Base-by-base conservation (phyloP, 2,888 invertebrate genomes). In the Nymphalis polychloros region DNA sequence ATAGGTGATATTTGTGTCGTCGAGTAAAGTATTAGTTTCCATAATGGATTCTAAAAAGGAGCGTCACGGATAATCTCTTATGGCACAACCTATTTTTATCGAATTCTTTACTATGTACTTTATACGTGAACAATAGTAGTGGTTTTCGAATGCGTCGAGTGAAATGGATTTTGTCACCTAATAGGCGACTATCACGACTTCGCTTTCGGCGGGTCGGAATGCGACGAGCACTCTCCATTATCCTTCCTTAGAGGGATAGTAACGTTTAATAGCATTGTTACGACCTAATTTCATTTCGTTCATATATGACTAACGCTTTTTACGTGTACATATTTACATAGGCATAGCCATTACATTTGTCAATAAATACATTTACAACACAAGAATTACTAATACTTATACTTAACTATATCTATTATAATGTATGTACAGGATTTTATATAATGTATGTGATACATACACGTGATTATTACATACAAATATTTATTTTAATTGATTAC, bases 141-240 rank as follows among this genome's bases (percentile, higher is more conserved):
- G 62, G 64, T 63, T 69, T 63, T 71, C n/a, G 62, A 61, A n/a
- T 59, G 63, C 17, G n/a, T 53, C 13, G 52, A 64, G 35, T 17
- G 49, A 63, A 72, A 69, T 67, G 41, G 20, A 60, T 75, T 69
- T 69, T 72, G 72, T 71, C 69, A 67, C 75, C 79, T 76, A 73
- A 76, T 73, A 71, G 78, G 66, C 74, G 65, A 62, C 73, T 75
- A 76, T 77, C 75, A 72, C 69, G 73, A 72, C 70, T 68, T 70
- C 57, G 70, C 71, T 76, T 74, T 75, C 73, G 78, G 76, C 65
- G 69, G 63, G 73, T 67, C 71, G 80, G 82, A 82, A 84, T 83
- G 81, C 75, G 65, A 73, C 73, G 71, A 79, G 73, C 78, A 84
- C 83, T 83, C 83, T 83, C 79, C 77, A 74, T 79, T 80, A 80